Evolutionary conservation across 1,140 invertebrate species (phyloP).

Genomic region (Drosophila gunungcola): DNA sequence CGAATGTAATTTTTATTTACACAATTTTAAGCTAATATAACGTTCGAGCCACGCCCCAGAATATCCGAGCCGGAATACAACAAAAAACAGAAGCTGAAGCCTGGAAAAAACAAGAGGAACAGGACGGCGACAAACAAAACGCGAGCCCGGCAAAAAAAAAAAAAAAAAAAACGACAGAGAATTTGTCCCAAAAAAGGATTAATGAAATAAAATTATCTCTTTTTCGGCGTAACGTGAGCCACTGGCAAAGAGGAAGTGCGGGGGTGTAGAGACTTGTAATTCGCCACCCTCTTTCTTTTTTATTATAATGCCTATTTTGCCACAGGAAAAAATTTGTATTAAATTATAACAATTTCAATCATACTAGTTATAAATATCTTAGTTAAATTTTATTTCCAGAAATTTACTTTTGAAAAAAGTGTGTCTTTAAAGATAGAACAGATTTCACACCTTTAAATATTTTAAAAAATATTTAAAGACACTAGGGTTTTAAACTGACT

Average conservation of each 20-base stretch:
- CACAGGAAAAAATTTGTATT: slow-evolving; percentile 1
- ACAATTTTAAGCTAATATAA: slow-evolving; percentile 83
- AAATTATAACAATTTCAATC: too few species aligned
- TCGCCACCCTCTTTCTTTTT: slow-evolving; percentile 51
- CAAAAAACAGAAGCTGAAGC: slow-evolving; percentile 32
- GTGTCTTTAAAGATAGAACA: too few species aligned
- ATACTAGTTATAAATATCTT: too few species aligned
- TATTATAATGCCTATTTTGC: slow-evolving; percentile 69
- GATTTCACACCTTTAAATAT: too few species aligned
- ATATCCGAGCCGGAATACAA: slow-evolving; percentile 34
- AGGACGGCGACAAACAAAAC: slow-evolving; percentile 9
- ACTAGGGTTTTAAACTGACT: too few species aligned
- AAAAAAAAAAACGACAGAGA: slow-evolving; percentile 35
- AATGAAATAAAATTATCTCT: slow-evolving; percentile 84
- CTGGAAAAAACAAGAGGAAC: slow-evolving; percentile 2
- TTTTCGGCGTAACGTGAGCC: slow-evolving; percentile 75
- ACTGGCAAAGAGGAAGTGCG: background rate
- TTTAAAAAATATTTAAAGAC: too few species aligned
- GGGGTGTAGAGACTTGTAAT: slow-evolving; percentile 32
- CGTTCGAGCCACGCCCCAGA: slow-evolving; percentile 76
- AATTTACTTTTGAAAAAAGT: too few species aligned
- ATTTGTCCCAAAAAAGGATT: slow-evolving; percentile 84
- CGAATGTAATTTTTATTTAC: slow-evolving; percentile 84
- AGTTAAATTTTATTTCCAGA: too few species aligned
- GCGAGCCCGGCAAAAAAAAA: slow-evolving; percentile 12